Evolutionary conservation across 2,888 invertebrate species (phyloP).

Genomic region (Meloe dianella): DNA sequence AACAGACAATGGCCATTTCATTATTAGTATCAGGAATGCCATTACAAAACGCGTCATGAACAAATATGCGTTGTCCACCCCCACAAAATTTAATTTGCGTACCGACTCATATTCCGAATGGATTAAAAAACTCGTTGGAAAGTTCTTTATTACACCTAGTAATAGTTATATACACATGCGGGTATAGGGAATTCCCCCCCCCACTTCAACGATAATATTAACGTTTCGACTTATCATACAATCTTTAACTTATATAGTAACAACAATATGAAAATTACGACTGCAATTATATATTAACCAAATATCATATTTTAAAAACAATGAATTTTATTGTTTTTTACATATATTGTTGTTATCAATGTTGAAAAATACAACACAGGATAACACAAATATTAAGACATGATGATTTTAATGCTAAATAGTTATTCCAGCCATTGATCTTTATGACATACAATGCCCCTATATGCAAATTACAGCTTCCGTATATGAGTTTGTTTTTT

Average conservation of each 20-base stretch:
- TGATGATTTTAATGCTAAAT: neutral
- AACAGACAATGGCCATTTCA: conserved; percentile 58
- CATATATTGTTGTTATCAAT: conserved; percentile 7
- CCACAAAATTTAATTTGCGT: conserved; percentile 56
- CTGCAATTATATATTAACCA: neutral
- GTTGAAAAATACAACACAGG: neutral
- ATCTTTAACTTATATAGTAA: conserved; percentile 21
- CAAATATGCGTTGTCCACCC: conserved; percentile 54
- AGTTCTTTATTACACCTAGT: conserved; percentile 50
- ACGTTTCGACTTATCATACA: conserved; percentile 28
- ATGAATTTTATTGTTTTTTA: conserved; percentile 5
- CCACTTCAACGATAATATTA: conserved; percentile 21
- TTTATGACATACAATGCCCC: neutral
- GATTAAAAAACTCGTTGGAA: conserved; percentile 51
- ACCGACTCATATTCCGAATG: conserved; percentile 48
- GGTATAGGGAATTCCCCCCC: conserved; percentile 19
- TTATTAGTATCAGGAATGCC: conserved; percentile 59
- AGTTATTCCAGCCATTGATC: neutral
- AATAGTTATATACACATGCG: conserved; percentile 30
- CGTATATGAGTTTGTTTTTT: neutral
- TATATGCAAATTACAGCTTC: conserved; percentile 8
- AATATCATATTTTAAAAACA: conserved; percentile 4
- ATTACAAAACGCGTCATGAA: conserved; percentile 54
- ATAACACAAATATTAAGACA: neutral
- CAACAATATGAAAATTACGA: neutral